A percentile compares a stretch with the other conserved stretches of the same genome.
Evolutionary conservation across 2,888 invertebrate genomes (phyloP).

Genomic region (Linnaemya vulpina): DNA sequence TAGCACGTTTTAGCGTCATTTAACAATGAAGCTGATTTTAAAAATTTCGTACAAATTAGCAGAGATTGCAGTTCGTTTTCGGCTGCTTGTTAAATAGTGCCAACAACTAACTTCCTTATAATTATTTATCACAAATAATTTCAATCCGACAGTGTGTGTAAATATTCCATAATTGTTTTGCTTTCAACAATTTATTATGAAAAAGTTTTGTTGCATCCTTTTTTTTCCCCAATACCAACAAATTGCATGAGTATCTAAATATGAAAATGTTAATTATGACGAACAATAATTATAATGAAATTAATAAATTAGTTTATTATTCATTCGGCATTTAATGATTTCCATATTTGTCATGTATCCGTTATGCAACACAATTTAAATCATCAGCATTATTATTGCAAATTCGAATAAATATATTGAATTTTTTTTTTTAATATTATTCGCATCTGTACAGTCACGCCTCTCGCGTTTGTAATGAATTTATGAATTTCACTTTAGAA

Average conservation of each 20-base stretch:
- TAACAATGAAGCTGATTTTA: too few relatives aligned
- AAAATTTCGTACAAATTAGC: too few relatives aligned
- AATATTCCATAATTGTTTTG: slow-evolving; percentile 4
- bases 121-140: slow-evolving; percentile 12
- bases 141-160: slow-evolving; percentile 5
- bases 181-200: slow-evolving; percentile 27
- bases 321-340: slow-evolving; percentile 58
- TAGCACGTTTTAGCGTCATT: too few relatives aligned
- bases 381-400: slow-evolving; percentile 35
- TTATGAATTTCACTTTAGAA: slow-evolving; percentile 67
- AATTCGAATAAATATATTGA: slow-evolving; percentile 16
- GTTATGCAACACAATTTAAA: slow-evolving; percentile 72
- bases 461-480: slow-evolving; percentile 64
- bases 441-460: slow-evolving; percentile 58
- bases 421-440: slow-evolving; percentile 20
- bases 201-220: slow-evolving; percentile 43
- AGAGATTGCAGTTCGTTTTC: slow-evolving; percentile 11
- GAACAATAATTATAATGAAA: slow-evolving; percentile 48
- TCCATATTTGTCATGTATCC: slow-evolving; percentile 73
- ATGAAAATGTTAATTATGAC: slow-evolving; percentile 13
- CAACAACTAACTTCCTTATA: slow-evolving; percentile 35
- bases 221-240: neutral
- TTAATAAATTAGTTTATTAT: slow-evolving; percentile 66
- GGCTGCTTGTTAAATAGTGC: neutral
- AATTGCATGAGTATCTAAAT: neutral